Evolutionary conservation across 2,888 invertebrate genomes (phyloP), one percentile per base, ranked within the genome.

Genomic region (Mesopsocus fuscifrons): DNA sequence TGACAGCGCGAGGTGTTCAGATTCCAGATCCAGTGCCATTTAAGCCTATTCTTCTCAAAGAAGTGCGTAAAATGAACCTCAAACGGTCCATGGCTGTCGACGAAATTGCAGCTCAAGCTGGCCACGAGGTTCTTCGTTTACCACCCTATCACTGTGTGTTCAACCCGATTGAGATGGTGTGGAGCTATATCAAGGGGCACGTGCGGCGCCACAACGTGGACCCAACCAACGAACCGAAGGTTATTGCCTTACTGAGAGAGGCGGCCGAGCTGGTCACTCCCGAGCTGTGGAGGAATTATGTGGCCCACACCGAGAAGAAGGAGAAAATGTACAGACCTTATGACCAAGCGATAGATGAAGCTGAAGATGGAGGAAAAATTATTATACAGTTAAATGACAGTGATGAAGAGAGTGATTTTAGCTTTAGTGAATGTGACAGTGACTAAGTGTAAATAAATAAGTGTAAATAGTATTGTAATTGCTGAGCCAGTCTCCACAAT

Each of bases 141-240:
- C 42, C 41, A 43, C 42, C 40, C 20, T 22, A 33, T 34, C 16
- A 31, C 22, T n/a, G 23, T 42, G 46, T 48, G 45, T 23, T 34
- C 20, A 44, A 41, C 38, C 45, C 38, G 22, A 49, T 48, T 16
- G 47, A 49, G 41, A 38, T 46, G 34, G 34, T 44, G 41, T 48
- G 43, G 47, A 32, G 20, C 15, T 17, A 42, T 34, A 5, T 47
- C 18, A 47, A 47, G 35, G 16, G 16, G 9, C 6, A 8, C 15
- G 13, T 47, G 18, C 26, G 43, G 43, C 41, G 43, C 43, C 20
- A 20, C 9, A 47, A 41, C 26, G 30, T 30, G 9, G 30, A 30
- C n/a, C 30, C 30, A 9, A 30, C 9, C 9, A 30, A 30, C n/a
- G 30, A 30, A 9, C 9, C n/a, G 9, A 30, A 30, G n/a, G 30